Percentiles rank a stretch among this genome's conserved stretches.
phyloP scores from a whole-genome alignment of 2,797 vertebrate genomes.

The Cheirogaleus major region DNA sequence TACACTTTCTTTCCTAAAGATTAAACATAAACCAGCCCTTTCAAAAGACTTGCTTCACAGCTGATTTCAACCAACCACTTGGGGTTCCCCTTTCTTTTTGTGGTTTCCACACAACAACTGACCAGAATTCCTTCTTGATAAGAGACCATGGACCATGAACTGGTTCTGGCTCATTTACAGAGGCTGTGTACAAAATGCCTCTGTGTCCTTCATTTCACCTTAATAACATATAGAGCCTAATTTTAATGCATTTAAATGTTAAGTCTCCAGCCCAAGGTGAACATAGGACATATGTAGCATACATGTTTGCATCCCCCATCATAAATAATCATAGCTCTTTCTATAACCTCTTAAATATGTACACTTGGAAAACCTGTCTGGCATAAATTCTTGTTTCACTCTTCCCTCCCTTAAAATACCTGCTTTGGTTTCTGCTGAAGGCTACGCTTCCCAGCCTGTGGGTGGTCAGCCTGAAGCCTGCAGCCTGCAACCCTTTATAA shows the following conservation, averaged over 20 bases:
- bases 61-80: not conserved
- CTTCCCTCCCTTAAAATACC: not conserved
- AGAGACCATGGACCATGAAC: not conserved
- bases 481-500: not conserved
- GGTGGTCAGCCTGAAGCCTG: not conserved
- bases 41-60: not conserved
- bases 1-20: not conserved
- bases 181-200: not conserved
- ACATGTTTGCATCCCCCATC: not conserved
- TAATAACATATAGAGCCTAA: not conserved
- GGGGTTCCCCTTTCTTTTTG: not conserved
- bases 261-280: not conserved
- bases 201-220: not conserved
- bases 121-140: not conserved
- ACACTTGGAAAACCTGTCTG: not conserved
- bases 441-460: not conserved
- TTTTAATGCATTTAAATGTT: not conserved
- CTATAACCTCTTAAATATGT: not conserved
- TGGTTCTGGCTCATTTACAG: not conserved
- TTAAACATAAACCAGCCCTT: not conserved
- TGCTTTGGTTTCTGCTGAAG: not conserved
- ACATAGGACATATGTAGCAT: not conserved
- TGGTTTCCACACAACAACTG: not conserved
- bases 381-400: not conserved
- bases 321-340: not conserved